A percentile compares a stretch with the other conserved stretches of the same genome.
Conservation (phyloP, 2,888 invertebrate genomes). For the Muschampia plurimacula region DNA sequence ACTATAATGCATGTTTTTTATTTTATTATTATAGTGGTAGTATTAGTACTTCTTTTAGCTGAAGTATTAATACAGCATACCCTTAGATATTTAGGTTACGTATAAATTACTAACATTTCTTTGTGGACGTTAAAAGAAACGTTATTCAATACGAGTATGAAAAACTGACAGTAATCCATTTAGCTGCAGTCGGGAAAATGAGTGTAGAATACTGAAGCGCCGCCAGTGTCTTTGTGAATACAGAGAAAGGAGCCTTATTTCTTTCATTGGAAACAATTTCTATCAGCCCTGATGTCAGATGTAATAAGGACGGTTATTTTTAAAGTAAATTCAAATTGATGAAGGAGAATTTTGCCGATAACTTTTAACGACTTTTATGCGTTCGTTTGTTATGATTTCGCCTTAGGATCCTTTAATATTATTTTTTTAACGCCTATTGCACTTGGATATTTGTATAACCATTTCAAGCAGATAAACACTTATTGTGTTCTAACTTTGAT, state of each 20-base stretch:
- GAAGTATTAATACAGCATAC: too few species aligned
- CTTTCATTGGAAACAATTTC: constrained; percentile 34
- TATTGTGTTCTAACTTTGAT: too few species aligned
- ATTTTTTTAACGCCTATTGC: neutral
- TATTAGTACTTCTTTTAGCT: too few species aligned
- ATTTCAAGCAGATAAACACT: too few species aligned
- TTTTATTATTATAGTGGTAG: too few species aligned
- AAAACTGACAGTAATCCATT: constrained; percentile 46
- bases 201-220: constrained; percentile 38
- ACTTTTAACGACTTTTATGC: neutral
- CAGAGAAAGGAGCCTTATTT: constrained; percentile 32
- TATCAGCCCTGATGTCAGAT: constrained; percentile 30
- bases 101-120: constrained; percentile 1
- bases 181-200: constrained; percentile 40
- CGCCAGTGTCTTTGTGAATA: constrained; percentile 38
- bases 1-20: too few species aligned
- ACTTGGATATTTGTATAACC: neutral
- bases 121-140: constrained; percentile 15
- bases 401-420: neutral
- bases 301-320: constrained; percentile 33
- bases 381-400: neutral
- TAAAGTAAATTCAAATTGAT: constrained; percentile 30
- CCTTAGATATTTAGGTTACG: neutral
- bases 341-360: constrained; percentile 17
- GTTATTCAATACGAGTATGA: constrained; percentile 32